Conservation (phyloP, 2,888 invertebrate species). For the Celastrina argiolus region DNA sequence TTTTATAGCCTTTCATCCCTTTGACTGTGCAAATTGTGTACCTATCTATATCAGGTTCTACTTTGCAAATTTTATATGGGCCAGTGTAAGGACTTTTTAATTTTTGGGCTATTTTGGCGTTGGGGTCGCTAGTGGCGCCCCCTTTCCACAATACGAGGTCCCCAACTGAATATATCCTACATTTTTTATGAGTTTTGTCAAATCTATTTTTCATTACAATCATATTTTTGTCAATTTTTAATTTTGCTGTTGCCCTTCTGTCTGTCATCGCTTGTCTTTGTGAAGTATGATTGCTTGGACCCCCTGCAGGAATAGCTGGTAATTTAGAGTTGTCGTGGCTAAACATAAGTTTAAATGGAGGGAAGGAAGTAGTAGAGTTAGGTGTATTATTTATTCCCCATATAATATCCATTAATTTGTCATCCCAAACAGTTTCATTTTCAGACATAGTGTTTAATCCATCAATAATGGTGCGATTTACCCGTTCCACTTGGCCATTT, state of each 20-base stretch:
- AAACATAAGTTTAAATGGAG: background rate
- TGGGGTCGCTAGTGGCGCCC: background rate
- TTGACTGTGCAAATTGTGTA: background rate
- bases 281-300: background rate
- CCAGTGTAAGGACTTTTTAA: background rate
- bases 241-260: background rate
- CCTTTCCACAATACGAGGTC: background rate
- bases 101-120: too few species aligned
- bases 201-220: background rate
- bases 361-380: background rate
- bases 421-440: conserved; percentile 30
- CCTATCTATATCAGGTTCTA: background rate
- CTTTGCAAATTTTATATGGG: background rate
- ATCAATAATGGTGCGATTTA: conserved; percentile 29
- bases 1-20: background rate
- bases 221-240: background rate
- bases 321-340: background rate
- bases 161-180: background rate
- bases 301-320: background rate
- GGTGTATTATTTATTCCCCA: conserved; percentile 33
- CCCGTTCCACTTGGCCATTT: conserved; percentile 31
- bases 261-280: background rate
- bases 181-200: background rate
- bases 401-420: conserved; percentile 27
- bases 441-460: conserved; percentile 29